Evolutionary conservation across 2,888 invertebrate genomes (phyloP).

Genomic region (Stratiomys singularior): DNA sequence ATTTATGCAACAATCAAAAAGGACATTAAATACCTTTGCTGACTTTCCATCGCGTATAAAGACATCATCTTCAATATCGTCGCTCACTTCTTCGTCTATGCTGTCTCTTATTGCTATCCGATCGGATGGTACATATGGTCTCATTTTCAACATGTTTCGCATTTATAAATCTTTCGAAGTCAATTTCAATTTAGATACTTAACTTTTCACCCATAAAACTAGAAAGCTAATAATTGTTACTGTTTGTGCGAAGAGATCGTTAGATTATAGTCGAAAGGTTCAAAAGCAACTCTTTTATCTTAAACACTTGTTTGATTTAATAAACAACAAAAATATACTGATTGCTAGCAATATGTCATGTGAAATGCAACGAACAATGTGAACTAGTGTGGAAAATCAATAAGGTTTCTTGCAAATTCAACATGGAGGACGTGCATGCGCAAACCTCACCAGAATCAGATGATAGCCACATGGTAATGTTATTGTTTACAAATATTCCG

Average conservation of each 20-base stretch:
- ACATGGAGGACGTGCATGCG: conserved; percentile 28
- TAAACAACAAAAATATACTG: conserved; percentile 12
- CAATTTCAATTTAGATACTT: neutral
- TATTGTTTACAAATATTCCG: conserved; percentile 8
- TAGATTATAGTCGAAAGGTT: neutral
- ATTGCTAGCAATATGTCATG: conserved; percentile 32
- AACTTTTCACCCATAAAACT: conserved; percentile 10
- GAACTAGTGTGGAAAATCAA: conserved; percentile 35
- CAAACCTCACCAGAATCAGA: neutral
- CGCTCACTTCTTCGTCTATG: conserved; percentile 77
- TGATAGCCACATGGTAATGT: conserved; percentile 18
- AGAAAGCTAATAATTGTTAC: neutral
- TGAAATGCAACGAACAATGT: neutral
- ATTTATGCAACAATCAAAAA: too few relatives aligned
- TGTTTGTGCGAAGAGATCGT: neutral
- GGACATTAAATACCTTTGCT: conserved; percentile 66
- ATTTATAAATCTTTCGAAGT: neutral
- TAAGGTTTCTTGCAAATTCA: conserved; percentile 17
- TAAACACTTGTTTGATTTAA: conserved; percentile 39
- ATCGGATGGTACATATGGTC: conserved; percentile 71
- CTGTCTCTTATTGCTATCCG: conserved; percentile 74
- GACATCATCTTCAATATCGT: conserved; percentile 82
- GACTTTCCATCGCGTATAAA: conserved; percentile 79
- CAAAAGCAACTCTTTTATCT: neutral
- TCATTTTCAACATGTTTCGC: conserved; percentile 65